Base-by-base conservation (phyloP, 2,113 vertebrate species). In the Dicerorhinus sumatrensis region DNA sequence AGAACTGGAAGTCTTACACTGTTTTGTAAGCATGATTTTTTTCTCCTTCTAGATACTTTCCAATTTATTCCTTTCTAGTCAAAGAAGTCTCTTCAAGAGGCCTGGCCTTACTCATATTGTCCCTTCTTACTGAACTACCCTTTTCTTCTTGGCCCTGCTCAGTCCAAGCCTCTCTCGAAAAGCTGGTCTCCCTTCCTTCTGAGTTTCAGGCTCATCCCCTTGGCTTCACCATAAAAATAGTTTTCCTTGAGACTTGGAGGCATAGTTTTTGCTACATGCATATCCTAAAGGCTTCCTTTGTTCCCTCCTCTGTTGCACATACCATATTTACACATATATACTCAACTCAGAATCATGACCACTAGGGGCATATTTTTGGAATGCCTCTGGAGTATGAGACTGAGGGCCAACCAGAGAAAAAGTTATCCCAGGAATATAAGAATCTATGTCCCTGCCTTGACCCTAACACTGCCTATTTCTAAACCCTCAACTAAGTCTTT, bases 301-400 rank as follows among this genome's bases (percentile, higher is more conserved):
- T 31, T 46, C 3, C 31, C 36, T 90, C 10, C 8, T 11, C 42
- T 12, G 29, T 54, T 54, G 65, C 33, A 63, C 8, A 36, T 63
- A 85, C 18, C 17, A 42, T 93, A 76, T 65, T 76, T 85, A 93
- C n/a, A 87, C 36, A 73, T 36, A 75, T n/a, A 77, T n/a, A 87
- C 10, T n/a, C 2, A 51, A 69, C 54, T n/a, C 17, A 39, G 33
- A 85, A 46, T 48, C 23, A 77, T 42, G 27, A 29, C 51, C 58
- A 48, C 36, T 58, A 12, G 13, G 17, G 36, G 16, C 36, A 65
- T 29, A 67, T 2, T 36, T 84, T 67, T 76, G n/a, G 46, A 48
- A 58, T 83, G 21, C 18, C 42, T 33, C 9, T 81, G 51, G 12
- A 51, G 42, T 31, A 73, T 67, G 70, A 76, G 58, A 67, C 11